phyloP scores from a whole-genome alignment of 2,888 invertebrate genomes.

The Metacarcinus magister region DNA sequence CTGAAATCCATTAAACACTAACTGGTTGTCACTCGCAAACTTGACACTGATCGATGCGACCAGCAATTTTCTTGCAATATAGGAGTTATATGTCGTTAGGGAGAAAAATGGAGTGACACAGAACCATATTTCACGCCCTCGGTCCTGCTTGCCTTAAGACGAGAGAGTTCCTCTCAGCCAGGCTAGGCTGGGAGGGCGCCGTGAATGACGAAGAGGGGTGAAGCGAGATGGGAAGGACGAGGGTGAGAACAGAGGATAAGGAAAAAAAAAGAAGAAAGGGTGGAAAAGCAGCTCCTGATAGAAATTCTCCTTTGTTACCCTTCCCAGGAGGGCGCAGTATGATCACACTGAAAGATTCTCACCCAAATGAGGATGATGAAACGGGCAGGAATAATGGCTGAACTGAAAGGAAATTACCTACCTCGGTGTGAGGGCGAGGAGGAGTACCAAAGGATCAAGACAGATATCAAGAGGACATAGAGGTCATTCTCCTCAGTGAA shows the following conservation, averaged over 20 bases:
- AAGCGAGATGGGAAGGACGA: background rate
- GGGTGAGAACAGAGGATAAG: background rate
- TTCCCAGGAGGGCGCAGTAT: background rate
- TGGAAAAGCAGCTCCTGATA: background rate
- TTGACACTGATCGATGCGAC: slow-evolving; percentile 56
- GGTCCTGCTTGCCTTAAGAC: background rate
- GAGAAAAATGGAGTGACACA: slow-evolving; percentile 64
- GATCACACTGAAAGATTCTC: background rate
- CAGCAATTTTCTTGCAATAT: slow-evolving; percentile 63
- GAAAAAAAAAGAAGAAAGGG: background rate
- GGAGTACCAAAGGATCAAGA: too few relatives aligned
- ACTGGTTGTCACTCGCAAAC: background rate
- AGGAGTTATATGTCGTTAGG: slow-evolving; percentile 59
- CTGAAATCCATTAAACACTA: background rate
- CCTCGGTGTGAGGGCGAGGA: background rate
- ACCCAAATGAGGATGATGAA: background rate
- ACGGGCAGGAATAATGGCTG: background rate
- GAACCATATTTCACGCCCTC: slow-evolving; percentile 50
- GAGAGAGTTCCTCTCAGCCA: background rate
- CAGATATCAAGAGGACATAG: too few relatives aligned
- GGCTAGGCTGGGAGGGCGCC: background rate
- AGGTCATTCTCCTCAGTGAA: too few relatives aligned
- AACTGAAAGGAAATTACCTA: background rate
- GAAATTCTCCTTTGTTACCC: background rate
- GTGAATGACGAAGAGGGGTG: background rate